Evolutionary conservation across 2,888 invertebrate species (phyloP).

Genomic region (Cosmia trapezina): DNA sequence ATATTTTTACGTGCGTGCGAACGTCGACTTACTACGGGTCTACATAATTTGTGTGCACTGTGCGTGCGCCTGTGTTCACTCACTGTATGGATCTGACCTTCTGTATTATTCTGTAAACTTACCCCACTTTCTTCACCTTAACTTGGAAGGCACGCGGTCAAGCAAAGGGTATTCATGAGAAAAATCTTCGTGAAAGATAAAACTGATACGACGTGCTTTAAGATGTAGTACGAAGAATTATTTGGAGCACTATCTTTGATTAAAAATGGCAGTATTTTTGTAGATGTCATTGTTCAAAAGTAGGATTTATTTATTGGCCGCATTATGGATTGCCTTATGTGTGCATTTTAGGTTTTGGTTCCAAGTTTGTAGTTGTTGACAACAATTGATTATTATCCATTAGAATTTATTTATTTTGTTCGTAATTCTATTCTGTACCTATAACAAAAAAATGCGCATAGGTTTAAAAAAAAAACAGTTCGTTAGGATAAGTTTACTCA

Average conservation of each 20-base stretch:
- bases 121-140: constrained; percentile 48
- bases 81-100: not conserved
- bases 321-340: constrained; percentile 24
- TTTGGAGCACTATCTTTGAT: constrained; percentile 58
- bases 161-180: constrained; percentile 51
- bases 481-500: not conserved
- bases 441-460: not conserved
- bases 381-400: constrained; percentile 11
- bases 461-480: too few species aligned
- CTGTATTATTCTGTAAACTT: constrained; percentile 14
- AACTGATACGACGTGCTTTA: constrained; percentile 24
- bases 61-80: too few species aligned
- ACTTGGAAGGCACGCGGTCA: constrained; percentile 48
- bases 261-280: constrained; percentile 42
- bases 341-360: constrained; percentile 29
- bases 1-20: too few species aligned
- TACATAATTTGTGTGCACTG: too few species aligned
- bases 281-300: constrained; percentile 41
- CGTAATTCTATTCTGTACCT: not conserved
- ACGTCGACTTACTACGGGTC: too few species aligned
- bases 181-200: constrained; percentile 45
- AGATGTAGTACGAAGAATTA: constrained; percentile 37
- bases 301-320: constrained; percentile 50
- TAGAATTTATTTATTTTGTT: constrained; percentile 14
- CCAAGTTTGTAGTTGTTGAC: constrained; percentile 8